Evolutionary conservation across 2,888 invertebrate species (phyloP).

Genomic region (Drosophila planitibia): DNA sequence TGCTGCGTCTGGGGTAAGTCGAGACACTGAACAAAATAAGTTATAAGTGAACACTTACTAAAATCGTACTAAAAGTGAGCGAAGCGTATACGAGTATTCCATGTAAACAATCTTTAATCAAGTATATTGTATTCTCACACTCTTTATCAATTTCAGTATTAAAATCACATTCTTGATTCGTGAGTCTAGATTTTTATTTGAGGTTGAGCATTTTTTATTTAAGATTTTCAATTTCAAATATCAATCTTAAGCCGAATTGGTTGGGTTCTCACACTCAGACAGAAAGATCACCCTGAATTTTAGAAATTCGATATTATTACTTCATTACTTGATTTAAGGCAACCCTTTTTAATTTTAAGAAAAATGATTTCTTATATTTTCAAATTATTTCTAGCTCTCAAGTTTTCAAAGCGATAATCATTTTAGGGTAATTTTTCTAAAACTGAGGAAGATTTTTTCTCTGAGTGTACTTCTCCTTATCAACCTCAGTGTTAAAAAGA

Average conservation of each 20-base stretch:
- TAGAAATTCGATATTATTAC: too few relatives aligned
- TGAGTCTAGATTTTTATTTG: neutral
- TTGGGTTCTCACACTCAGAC: neutral
- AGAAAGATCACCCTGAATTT: too few relatives aligned
- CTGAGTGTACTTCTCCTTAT: neutral
- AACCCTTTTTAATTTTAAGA: neutral
- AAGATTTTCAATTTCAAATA: neutral
- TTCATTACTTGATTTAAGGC: neutral
- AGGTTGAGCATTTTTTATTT: neutral
- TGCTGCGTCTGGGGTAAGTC: constrained; percentile 68
- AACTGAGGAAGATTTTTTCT: neutral
- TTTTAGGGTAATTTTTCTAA: too few relatives aligned
- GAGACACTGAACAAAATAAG: neutral
- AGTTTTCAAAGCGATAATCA: neutral
- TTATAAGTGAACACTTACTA: neutral
- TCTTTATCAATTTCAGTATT: neutral
- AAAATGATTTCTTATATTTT: neutral
- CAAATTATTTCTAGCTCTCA: too few relatives aligned
- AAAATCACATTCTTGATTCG: neutral
- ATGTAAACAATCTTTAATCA: neutral
- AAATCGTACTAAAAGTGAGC: neutral
- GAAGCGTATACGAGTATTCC: neutral
- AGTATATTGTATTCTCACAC: too few relatives aligned
- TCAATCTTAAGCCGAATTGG: neutral
- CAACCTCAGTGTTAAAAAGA: neutral